Percentiles rank a stretch among this genome's conserved stretches.
phyloP scores from a whole-genome alignment of 2,113 vertebrate species.

The Raja brachyura region DNA sequence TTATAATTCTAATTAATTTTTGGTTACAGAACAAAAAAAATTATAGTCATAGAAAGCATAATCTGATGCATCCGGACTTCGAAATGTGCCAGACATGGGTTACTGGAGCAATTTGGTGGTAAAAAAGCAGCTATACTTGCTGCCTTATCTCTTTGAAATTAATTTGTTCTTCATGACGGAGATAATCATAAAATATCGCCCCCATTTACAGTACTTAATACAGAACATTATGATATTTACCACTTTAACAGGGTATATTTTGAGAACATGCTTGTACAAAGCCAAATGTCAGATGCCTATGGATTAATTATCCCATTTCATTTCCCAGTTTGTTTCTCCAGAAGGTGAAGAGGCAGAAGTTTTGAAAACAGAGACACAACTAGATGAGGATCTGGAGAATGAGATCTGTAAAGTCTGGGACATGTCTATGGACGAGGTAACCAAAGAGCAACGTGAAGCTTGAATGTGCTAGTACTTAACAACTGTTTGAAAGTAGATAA shows the following conservation, averaged over 20 bases:
- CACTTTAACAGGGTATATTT: not conserved
- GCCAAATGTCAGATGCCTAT: not conserved
- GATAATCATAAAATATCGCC: too few relatives aligned
- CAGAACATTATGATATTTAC: not conserved
- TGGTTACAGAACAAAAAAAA: too few relatives aligned
- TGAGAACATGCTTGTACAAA: too few relatives aligned
- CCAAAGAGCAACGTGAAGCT: not conserved
- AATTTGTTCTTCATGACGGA: too few relatives aligned
- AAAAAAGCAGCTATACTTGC: too few relatives aligned
- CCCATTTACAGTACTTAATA: not conserved
- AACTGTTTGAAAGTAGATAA: not conserved
- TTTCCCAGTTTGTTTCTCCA: slow-evolving; percentile 64
- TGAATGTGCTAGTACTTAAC: not conserved
- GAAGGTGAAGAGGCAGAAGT: slow-evolving; percentile 49
- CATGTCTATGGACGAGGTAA: slow-evolving; percentile 95
- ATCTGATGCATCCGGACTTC: too few relatives aligned
- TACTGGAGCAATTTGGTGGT: too few relatives aligned
- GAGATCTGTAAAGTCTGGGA: slow-evolving; percentile 94
- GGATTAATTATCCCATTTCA: not conserved
- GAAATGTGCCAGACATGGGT: too few relatives aligned
- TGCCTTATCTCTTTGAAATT: too few relatives aligned
- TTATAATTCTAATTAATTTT: too few relatives aligned
- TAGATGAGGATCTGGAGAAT: slow-evolving; percentile 81
- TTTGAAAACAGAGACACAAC: slow-evolving; percentile 55
- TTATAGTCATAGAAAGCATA: too few relatives aligned